These are phyloP conservation scores for Venusia cambrica DNA, from an alignment of 2,888 invertebrate species.

Conservation along the genomic window DNA sequence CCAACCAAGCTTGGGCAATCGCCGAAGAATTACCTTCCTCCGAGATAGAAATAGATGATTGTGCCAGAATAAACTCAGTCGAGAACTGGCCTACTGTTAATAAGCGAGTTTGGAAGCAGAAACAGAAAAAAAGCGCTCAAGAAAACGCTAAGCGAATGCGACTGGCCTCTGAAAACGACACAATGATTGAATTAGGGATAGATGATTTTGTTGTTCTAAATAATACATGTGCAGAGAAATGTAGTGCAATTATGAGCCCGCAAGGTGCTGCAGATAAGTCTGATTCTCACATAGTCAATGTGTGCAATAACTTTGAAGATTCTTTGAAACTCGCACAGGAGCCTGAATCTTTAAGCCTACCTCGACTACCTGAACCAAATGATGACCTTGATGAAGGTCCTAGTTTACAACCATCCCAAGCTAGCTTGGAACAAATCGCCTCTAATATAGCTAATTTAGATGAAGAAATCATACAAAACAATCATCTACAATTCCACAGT, in stretches of 20 bases:
- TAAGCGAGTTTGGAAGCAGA: conserved; percentile 58
- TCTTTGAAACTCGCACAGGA: conserved; percentile 5
- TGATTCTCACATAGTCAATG: conserved; percentile 24
- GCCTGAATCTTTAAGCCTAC: conserved; percentile 9
- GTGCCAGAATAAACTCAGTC: conserved; percentile 58
- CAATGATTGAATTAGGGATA: conserved; percentile 47
- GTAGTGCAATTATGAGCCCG: conserved; percentile 24
- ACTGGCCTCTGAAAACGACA: conserved; percentile 47
- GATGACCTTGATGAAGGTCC: conserved; percentile 13
- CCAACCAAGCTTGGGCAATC: conserved; percentile 36
- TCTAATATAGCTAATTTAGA: conserved; percentile 20
- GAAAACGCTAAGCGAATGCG: conserved; percentile 56
- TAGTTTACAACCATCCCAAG: conserved; percentile 8
- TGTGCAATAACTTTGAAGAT: conserved; percentile 19
- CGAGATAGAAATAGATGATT: conserved; percentile 52
- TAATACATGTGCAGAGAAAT: conserved; percentile 19
- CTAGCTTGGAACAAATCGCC: conserved; percentile 17
- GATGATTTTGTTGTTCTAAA: conserved; percentile 40
- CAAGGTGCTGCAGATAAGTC: conserved; percentile 28
- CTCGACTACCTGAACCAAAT: conserved; percentile 16
- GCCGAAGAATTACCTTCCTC: conserved; percentile 36
- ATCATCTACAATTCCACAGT: conserved; percentile 60
- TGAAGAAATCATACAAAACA: conserved; percentile 37
- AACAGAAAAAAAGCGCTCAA: conserved; percentile 40
- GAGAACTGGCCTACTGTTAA: conserved; percentile 60